Conservation (phyloP, 2,113 vertebrate species). For the Bujurquina vittata region DNA sequence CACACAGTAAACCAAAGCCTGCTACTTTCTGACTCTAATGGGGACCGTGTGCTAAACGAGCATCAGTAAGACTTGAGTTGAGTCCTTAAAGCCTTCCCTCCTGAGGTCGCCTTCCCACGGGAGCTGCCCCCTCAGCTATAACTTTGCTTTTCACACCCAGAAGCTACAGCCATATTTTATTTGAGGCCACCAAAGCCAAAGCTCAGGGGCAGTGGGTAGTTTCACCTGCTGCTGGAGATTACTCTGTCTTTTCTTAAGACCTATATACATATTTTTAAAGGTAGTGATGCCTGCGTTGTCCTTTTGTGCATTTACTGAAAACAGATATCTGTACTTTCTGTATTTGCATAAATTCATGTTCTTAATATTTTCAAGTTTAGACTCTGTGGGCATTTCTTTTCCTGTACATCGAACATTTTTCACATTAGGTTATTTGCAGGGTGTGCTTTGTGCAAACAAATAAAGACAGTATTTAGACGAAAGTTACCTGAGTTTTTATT, state of each 20-base stretch:
- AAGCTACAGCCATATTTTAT: background rate
- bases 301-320: too few relatives aligned
- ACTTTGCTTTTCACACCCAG: background rate
- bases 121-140: background rate
- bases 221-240: background rate
- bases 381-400: background rate
- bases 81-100: background rate
- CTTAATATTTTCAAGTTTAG: too few relatives aligned
- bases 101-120: background rate
- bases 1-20: background rate
- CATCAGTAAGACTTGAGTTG: background rate
- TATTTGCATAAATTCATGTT: background rate
- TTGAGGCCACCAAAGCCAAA: background rate
- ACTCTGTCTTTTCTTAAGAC: background rate
- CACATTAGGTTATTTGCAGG: background rate
- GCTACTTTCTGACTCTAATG: background rate
- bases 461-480: background rate
- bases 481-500: background rate
- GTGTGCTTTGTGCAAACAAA: background rate
- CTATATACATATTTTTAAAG: background rate
- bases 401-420: background rate
- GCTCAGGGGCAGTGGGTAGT: background rate
- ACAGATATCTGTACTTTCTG: background rate
- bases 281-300: too few relatives aligned
- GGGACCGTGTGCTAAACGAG: background rate